phyloP scores from a whole-genome alignment of 2,888 invertebrate species.

The Agonum fuliginosum region DNA sequence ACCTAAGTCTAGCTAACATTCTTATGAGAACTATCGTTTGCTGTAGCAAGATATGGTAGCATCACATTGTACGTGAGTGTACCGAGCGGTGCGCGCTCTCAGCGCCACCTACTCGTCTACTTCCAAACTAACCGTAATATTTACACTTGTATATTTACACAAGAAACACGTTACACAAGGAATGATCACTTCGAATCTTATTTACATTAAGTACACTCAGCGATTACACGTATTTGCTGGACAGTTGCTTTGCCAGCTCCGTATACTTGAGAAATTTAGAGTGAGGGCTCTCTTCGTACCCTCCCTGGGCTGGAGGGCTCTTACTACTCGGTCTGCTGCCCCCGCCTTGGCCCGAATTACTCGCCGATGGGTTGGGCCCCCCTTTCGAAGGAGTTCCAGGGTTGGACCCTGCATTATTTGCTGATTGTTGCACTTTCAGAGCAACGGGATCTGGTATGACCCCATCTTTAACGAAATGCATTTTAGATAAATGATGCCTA shows the following conservation, averaged over 20 bases:
- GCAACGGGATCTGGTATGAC: conserved; percentile 85
- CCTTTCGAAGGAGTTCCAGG: conserved; percentile 63
- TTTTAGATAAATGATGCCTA: conserved; percentile 95
- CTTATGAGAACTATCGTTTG: conserved; percentile 66
- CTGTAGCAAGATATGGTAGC: conserved; percentile 86
- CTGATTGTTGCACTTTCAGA: conserved; percentile 75
- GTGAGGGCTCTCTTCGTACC: conserved; percentile 93
- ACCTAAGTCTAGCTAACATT: conserved; percentile 55
- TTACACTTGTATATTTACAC: conserved; percentile 52
- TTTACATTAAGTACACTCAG: conserved; percentile 72
- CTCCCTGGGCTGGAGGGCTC: conserved; percentile 74
- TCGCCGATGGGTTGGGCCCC: conserved; percentile 64
- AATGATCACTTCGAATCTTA: conserved; percentile 40
- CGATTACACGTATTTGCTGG: conserved; percentile 94
- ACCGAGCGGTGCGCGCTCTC: conserved; percentile 36
- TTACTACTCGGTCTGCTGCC: conserved; percentile 69
- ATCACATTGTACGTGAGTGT: conserved; percentile 76
- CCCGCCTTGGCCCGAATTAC: conserved; percentile 60
- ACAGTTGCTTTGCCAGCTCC: conserved; percentile 97
- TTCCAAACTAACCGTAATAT: conserved; percentile 42
- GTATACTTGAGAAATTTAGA: conserved; percentile 99
- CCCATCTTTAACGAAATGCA: conserved; percentile 96
- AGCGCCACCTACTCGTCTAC: conserved; percentile 50
- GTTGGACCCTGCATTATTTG: conserved; percentile 67
- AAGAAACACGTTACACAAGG: conserved; percentile 33